These are phyloP conservation scores for Aporophyla nigra DNA, from an alignment of 2,888 invertebrate genomes.

Conservation along the genomic window DNA sequence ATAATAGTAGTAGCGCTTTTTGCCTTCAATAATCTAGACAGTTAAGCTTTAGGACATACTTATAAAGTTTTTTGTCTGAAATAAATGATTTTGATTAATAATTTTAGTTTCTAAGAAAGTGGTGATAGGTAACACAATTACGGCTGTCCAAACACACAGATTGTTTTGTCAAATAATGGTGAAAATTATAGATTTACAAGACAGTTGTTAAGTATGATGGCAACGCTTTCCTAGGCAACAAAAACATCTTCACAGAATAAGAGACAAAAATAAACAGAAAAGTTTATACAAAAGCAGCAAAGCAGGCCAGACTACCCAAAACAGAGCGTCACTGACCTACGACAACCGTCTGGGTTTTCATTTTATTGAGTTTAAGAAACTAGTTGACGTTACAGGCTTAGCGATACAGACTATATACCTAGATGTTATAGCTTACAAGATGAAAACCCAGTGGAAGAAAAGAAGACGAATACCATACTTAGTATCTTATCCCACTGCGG, in stretches of 20 bases:
- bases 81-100: too few species aligned
- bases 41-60: too few species aligned
- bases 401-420: not conserved
- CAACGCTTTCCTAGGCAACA: not conserved
- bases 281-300: not conserved
- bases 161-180: not conserved
- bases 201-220: not conserved
- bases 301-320: slow-evolving; percentile 15
- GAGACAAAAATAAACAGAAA: not conserved
- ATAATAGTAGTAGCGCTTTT: not conserved
- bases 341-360: slow-evolving; percentile 40
- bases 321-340: slow-evolving; percentile 45
- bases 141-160: too few species aligned
- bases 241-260: not conserved
- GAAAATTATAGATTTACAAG: not conserved
- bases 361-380: slow-evolving; percentile 23
- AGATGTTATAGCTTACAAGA: slow-evolving; percentile 3
- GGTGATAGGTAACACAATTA: too few species aligned
- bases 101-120: too few species aligned
- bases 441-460: slow-evolving; percentile 22
- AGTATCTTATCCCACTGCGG: not conserved
- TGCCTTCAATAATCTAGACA: not conserved
- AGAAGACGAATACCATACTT: slow-evolving; percentile 32
- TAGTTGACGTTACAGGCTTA: slow-evolving; percentile 20
- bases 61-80: too few species aligned